Conservation (phyloP, 2,797 vertebrate genomes). For the Anguilla obscura region DNA sequence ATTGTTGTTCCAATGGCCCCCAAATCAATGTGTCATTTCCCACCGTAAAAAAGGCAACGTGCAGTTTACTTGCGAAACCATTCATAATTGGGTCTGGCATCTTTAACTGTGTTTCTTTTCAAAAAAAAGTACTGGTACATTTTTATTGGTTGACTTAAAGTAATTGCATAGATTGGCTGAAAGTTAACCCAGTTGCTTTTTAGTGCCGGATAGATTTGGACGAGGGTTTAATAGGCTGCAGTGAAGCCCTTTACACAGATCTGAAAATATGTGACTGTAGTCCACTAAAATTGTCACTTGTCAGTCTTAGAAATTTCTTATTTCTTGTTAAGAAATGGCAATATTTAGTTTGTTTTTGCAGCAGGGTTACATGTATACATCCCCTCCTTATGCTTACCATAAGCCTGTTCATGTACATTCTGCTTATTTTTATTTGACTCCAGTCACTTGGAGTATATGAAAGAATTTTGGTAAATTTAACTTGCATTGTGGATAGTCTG, state of each 20-base stretch:
- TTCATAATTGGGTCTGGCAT: slow-evolving; percentile 32
- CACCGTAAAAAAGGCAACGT: slow-evolving; percentile 33
- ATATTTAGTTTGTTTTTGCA: slow-evolving; percentile 8
- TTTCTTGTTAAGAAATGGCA: background rate
- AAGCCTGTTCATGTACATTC: background rate
- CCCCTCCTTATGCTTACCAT: background rate
- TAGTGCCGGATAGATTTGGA: background rate
- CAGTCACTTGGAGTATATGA: background rate
- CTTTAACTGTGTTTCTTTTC: slow-evolving; percentile 27
- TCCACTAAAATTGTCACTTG: background rate
- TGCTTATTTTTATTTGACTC: background rate
- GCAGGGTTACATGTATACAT: background rate
- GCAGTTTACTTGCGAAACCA: slow-evolving; percentile 29
- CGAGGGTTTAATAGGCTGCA: background rate
- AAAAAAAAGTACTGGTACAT: slow-evolving; percentile 10
- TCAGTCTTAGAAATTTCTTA: background rate
- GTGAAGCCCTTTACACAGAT: background rate
- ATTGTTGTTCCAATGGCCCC: slow-evolving; percentile 6
- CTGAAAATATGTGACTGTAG: background rate
- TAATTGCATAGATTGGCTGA: slow-evolving; percentile 5
- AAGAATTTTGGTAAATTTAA: background rate
- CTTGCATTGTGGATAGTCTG: background rate
- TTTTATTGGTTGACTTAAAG: slow-evolving; percentile 30
- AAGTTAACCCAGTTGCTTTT: slow-evolving; percentile 17
- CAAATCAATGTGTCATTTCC: slow-evolving; percentile 36